Evolutionary conservation across 2,888 invertebrate genomes (phyloP), one percentile per base, ranked within the genome.

Genomic region (Chrysolina americana): DNA sequence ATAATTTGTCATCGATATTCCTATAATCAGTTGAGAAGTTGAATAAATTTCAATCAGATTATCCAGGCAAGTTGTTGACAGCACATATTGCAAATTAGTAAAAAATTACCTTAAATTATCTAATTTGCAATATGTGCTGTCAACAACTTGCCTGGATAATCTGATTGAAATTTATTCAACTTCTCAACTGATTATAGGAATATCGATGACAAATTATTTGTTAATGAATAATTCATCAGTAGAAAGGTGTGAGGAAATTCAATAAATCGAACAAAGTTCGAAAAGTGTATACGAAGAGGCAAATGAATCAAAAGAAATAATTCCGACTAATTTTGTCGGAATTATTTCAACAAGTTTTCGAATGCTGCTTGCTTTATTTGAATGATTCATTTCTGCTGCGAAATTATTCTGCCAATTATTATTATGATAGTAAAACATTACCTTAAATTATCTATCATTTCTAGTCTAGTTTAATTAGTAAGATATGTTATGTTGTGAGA

Each of bases 171-270:
- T 19, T 21, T 23, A 53, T 53, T 10, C 11, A 53, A 53, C 53
- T 5, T 53, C 53, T 23, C 53, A 21, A 17, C 11, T 21, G 53
- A 21, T 53, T 53, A 5, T 21, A 11, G 53, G 53, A 53, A 53
- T 21, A 6, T 21, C 21, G 6, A 53, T 53, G 53, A 53, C 11
- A 53, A 53, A 53, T 23, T 53, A 53, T 21, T 53, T 53, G 53
- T 11, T 53, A 23, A 53, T 53, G 53, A 53, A 53, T 53, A 53
- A 53, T 53, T 53, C 53, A 53, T 53, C 11, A 21, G 13, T 53
- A 21, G 23, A 21, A 53, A 21, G 13, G 53, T 53, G 21, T 48
- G 17, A 48, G 48, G 17, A 48, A 17, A 17, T 17, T 17, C 9
- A n/a, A n/a, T n/a, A n/a, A n/a, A n/a, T n/a, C n/a, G n/a, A n/a